Conservation (phyloP, 37 sponge, comb jelly and placozoan genomes). For the Bolinopsis microptera region DNA sequence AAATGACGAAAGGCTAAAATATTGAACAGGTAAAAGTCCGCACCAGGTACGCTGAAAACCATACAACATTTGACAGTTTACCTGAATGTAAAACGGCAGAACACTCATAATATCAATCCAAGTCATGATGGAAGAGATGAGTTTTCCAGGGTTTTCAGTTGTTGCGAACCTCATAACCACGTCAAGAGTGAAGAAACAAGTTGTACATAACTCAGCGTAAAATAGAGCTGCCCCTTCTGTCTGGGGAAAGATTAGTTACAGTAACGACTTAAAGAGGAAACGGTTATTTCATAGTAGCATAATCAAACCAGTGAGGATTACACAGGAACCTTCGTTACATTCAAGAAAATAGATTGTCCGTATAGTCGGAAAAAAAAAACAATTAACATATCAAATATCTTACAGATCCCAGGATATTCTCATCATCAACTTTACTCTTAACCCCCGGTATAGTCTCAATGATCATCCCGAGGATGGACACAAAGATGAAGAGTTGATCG, state of each 20-base stretch:
- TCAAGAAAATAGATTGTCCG: too few relatives aligned
- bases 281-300: too few relatives aligned
- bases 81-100: slow-evolving; percentile 63
- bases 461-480: slow-evolving; percentile 54
- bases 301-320: too few relatives aligned
- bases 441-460: slow-evolving; percentile 37
- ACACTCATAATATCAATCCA: slow-evolving; percentile 66
- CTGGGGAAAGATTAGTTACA: background rate
- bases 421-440: slow-evolving; percentile 13
- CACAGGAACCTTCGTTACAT: too few relatives aligned
- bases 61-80: background rate
- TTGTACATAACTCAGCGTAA: slow-evolving; percentile 54
- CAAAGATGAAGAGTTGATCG: slow-evolving; percentile 59
- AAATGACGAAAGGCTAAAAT: background rate
- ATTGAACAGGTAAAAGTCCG: too few relatives aligned
- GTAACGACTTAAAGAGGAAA: background rate
- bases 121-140: slow-evolving; percentile 4
- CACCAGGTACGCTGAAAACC: background rate
- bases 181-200: slow-evolving; percentile 47
- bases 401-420: background rate
- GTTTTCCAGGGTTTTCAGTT: background rate
- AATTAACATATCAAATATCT: too few relatives aligned
- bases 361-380: too few relatives aligned
- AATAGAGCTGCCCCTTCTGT: slow-evolving; percentile 33
- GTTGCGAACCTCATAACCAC: slow-evolving; percentile 47